Percentiles rank a stretch among this genome's conserved stretches.
phyloP scores from a whole-genome alignment of 1,140 invertebrate genomes.

The Wasmannia auropunctata region DNA sequence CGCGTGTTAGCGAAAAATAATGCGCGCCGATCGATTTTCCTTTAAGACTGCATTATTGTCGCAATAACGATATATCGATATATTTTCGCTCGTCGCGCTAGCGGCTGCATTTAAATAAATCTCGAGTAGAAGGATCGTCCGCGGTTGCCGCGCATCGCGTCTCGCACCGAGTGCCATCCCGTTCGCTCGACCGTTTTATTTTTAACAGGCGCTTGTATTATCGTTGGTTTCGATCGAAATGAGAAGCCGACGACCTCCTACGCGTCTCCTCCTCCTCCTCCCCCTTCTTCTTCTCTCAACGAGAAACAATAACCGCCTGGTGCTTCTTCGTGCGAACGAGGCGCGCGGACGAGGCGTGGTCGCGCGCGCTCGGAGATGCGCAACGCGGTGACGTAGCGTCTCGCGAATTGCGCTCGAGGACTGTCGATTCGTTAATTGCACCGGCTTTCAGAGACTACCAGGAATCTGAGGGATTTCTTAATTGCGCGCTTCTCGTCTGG shows the following conservation, averaged over 20 bases:
- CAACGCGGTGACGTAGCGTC: conserved; percentile 65
- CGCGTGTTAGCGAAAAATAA: neutral
- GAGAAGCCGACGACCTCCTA: conserved; percentile 37
- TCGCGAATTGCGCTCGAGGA: conserved; percentile 71
- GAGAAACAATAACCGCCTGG: conserved; percentile 22
- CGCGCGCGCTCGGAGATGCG: conserved; percentile 29
- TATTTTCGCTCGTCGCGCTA: too few relatives aligned
- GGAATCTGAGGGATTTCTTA: conserved; percentile 78
- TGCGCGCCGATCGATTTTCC: neutral
- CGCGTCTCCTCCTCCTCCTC: neutral
- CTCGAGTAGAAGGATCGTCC: neutral
- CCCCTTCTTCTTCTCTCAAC: neutral
- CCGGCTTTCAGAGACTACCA: conserved; percentile 71
- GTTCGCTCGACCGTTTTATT: conserved; percentile 26
- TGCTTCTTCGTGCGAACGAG: neutral
- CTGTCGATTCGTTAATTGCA: conserved; percentile 80
- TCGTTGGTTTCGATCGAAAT: conserved; percentile 40
- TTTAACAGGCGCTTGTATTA: conserved; percentile 37
- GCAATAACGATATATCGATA: neutral
- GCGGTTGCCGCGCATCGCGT: neutral
- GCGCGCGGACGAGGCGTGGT: conserved; percentile 26
- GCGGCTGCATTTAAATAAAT: too few relatives aligned
- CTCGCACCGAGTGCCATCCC: neutral
- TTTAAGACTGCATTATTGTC: neutral
- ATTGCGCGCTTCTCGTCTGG: conserved; percentile 68